Evolutionary conservation across 1,140 invertebrate genomes (phyloP).

Genomic region (Mesaphorura yosii): DNA sequence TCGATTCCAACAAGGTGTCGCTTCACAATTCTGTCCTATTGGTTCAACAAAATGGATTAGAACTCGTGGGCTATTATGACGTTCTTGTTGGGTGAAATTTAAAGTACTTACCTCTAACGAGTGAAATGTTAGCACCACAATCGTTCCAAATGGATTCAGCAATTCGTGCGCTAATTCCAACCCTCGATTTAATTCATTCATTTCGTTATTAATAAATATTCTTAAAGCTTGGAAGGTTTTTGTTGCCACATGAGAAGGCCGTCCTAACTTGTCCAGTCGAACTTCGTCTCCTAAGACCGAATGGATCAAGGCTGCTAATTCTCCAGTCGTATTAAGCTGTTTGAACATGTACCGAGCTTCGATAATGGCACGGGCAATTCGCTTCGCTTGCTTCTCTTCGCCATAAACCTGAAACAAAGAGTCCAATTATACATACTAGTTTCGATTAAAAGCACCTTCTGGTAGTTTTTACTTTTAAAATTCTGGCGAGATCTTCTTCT

Average conservation of each 20-base stretch:
- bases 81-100: no score
- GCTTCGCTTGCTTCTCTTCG: slow-evolving; percentile 73
- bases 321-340: slow-evolving; percentile 64
- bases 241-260: slow-evolving; percentile 69
- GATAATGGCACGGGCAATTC: slow-evolving; percentile 76
- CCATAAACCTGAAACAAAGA: slow-evolving; percentile 52
- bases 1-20: slow-evolving; percentile 69
- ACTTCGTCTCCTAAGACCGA: slow-evolving; percentile 47
- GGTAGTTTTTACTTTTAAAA: slow-evolving; percentile 58
- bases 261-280: slow-evolving; percentile 55
- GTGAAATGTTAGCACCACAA: slow-evolving; percentile 80
- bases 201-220: slow-evolving; percentile 94
- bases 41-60: not conserved
- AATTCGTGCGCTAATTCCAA: slow-evolving; percentile 64
- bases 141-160: slow-evolving; percentile 59
- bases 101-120: slow-evolving; percentile 52
- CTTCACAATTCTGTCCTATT: slow-evolving; percentile 84
- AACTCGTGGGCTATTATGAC: not conserved
- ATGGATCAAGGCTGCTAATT: slow-evolving; percentile 67
- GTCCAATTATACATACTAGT: not conserved
- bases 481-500: slow-evolving; percentile 63
- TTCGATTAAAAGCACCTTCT: not conserved
- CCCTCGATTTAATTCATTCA: slow-evolving; percentile 89
- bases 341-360: slow-evolving; percentile 73
- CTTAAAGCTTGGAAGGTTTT: slow-evolving; percentile 88